Base-by-base conservation (phyloP, 2,888 invertebrate species). In the Ctena decussata region DNA sequence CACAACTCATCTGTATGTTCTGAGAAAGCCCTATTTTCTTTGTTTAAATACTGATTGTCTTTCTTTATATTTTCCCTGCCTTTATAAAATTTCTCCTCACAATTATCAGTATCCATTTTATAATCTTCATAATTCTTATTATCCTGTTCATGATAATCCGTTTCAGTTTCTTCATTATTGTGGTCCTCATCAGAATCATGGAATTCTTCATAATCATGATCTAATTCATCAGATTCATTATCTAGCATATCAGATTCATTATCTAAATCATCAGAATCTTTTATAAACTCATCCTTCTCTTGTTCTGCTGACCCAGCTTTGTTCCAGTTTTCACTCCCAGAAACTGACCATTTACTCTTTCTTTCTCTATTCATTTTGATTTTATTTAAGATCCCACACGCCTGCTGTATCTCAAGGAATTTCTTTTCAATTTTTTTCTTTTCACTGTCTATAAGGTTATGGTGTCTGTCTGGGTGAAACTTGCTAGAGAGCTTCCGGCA, bases 391-490 rank as follows among this genome's bases (percentile, higher is more conserved):
- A 85, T 71, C 11, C 77, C 44, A 65, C 87, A 87, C 5, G 87
- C 87, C 44, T 83, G 85, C 41, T 87, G 87, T 27, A 85, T 85
- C 27, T 87, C 87, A 21, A 85, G 35, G 53, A 87, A 87, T 41
- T 65, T 80, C 39, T 72, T 77, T 53, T 84, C 77, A 1, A 85
- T 85, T 27, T 74, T 57, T 21, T 71, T 44, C 44, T 78, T 76
- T 27, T 79, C 79, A 8, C 69, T 77, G 27, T 80, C 80, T 39
- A 76, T 74, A 11, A 44, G 49, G 32, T 74, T 82, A 15, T 46
- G 77, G 35, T 81, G 49, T 77, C 84, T 70, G 53, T 88, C 87
- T 5, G 87, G 85, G 46, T 85, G 87, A 53, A 75, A 86, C 60
- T 80, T 80, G 37, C 83, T 80, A 18, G 82, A 80, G 27, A 82